A percentile compares a stretch with the other conserved stretches of the same genome.
phyloP scores from a whole-genome alignment of 2,888 invertebrate genomes.

The Serrognathus titanus region DNA sequence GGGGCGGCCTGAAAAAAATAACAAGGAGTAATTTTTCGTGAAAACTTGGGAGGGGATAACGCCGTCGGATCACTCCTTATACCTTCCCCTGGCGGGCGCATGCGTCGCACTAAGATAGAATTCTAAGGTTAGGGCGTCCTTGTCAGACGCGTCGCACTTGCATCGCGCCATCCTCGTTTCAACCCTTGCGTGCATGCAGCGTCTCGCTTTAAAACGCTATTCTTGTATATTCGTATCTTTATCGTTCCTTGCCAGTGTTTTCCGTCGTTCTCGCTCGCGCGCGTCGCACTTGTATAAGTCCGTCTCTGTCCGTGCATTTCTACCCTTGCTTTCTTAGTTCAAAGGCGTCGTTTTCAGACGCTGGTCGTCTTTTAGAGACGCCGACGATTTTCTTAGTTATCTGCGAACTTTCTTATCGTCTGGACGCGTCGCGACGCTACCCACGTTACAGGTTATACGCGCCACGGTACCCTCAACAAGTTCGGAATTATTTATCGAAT shows the following conservation, averaged over 20 bases:
- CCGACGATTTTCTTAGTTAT: constrained; percentile 51
- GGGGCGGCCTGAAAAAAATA: constrained; percentile 43
- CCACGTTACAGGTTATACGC: constrained; percentile 1
- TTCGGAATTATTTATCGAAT: no score
- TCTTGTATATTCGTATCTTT: constrained; percentile 42
- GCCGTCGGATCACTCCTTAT: constrained; percentile 43
- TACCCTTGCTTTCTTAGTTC: constrained; percentile 47
- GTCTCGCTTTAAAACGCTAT: constrained; percentile 39
- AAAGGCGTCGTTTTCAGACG: constrained; percentile 50
- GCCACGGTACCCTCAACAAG: not conserved
- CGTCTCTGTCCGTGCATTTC: constrained; percentile 32
- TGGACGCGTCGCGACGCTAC: constrained; percentile 46
- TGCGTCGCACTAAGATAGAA: constrained; percentile 46
- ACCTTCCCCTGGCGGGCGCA: constrained; percentile 37
- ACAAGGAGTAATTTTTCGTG: constrained; percentile 40
- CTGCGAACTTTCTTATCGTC: constrained; percentile 49
- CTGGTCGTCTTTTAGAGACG: constrained; percentile 50
- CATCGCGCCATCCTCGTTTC: constrained; percentile 38
- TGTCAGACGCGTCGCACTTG: constrained; percentile 40
- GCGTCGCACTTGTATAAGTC: constrained; percentile 40
- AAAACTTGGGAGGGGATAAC: constrained; percentile 39
- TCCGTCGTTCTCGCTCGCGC: constrained; percentile 36
- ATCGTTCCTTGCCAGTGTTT: constrained; percentile 43
- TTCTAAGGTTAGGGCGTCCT: constrained; percentile 47
- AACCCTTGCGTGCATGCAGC: constrained; percentile 40